These are phyloP conservation scores for Pemphigus obesinymphae DNA, from an alignment of 1,140 invertebrate species.

Conservation along the genomic window DNA sequence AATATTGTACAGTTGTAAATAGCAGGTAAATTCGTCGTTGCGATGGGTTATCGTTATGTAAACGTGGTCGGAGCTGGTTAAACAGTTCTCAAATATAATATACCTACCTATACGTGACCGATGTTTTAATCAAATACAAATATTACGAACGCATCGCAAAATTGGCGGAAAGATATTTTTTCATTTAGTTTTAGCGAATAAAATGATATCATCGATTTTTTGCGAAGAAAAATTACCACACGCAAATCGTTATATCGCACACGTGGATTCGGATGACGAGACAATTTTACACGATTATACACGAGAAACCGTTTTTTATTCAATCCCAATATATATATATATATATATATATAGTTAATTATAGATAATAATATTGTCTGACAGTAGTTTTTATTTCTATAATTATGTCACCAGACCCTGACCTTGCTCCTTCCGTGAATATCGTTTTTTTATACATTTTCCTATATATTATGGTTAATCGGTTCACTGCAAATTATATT, in stretches of 20 bases:
- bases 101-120: too few species aligned
- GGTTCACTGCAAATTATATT: too few species aligned
- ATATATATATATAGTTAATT: too few species aligned
- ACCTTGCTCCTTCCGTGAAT: background rate
- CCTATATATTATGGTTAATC: too few species aligned
- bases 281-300: background rate
- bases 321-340: background rate
- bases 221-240: background rate
- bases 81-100: background rate
- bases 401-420: background rate
- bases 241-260: background rate
- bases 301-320: background rate
- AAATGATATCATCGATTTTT: background rate
- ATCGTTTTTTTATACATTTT: background rate
- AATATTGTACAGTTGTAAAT: background rate
- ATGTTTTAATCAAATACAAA: constrained; percentile 14
- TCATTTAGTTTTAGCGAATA: background rate
- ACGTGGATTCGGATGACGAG: background rate
- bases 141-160: background rate
- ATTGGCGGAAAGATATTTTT: background rate
- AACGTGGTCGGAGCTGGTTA: background rate
- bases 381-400: background rate
- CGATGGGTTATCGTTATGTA: background rate
- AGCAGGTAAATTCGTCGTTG: background rate
- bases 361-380: background rate